phyloP scores from a whole-genome alignment of 2,797 vertebrate genomes.

The Channallabes apus region DNA sequence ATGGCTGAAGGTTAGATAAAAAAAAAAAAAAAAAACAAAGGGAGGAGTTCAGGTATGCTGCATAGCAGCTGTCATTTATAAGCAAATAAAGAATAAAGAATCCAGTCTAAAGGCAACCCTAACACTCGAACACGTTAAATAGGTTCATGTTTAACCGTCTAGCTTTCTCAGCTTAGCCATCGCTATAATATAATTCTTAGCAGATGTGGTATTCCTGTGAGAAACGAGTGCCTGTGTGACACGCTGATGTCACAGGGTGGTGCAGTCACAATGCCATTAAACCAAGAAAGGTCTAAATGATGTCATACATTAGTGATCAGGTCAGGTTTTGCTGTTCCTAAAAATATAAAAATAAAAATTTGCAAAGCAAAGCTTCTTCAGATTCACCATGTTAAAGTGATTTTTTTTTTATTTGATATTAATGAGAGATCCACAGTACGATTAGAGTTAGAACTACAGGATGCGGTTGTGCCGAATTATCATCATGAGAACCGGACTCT shows the following conservation, averaged over 20 bases:
- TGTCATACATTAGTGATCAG: not conserved
- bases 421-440: not conserved
- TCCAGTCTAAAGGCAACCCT: not conserved
- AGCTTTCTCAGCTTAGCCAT: no score
- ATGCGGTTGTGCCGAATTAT: not conserved
- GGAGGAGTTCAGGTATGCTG: conserved; percentile 34
- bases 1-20: conserved; percentile 36
- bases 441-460: not conserved
- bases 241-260: not conserved
- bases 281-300: not conserved
- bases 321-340: not conserved
- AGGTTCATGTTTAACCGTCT: not conserved
- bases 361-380: no score
- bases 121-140: not conserved
- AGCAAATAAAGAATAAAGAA: conserved; percentile 49
- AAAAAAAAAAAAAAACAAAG: not conserved
- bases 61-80: conserved; percentile 49
- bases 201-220: not conserved
- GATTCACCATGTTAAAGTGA: not conserved
- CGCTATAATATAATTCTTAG: not conserved
- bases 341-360: not conserved
- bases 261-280: not conserved
- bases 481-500: no score
- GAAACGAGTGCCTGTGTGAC: not conserved
- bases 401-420: not conserved